Conservation (phyloP, 2,888 invertebrate genomes). For the Microplitis deprimator region DNA sequence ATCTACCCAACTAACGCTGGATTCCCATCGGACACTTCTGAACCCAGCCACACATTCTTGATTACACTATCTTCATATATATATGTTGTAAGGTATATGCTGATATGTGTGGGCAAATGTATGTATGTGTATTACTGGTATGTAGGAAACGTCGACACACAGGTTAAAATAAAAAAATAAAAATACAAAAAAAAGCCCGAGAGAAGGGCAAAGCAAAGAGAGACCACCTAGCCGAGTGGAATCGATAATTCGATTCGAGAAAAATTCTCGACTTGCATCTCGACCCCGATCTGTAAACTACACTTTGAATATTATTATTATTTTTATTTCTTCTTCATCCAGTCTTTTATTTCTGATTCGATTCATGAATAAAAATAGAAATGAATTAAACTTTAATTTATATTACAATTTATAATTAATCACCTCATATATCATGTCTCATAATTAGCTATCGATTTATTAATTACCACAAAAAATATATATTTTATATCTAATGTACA, state of each 20-base stretch:
- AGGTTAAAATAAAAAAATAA: neutral
- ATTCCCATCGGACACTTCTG: conserved; percentile 18
- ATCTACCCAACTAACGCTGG: conserved; percentile 13
- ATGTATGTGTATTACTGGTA: neutral
- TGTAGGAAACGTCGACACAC: neutral
- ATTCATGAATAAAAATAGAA: neutral
- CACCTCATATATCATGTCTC: no score
- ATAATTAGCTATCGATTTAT: no score
- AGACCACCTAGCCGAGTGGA: conserved; percentile 10
- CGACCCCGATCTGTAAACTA: conserved; percentile 35
- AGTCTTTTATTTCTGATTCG: neutral
- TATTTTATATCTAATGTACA: no score
- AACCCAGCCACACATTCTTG: conserved; percentile 6
- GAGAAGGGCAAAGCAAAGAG: neutral
- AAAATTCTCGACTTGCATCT: conserved; percentile 39
- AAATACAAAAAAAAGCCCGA: neutral
- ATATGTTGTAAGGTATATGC: neutral
- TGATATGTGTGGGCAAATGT: neutral
- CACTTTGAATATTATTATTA: conserved; percentile 26
- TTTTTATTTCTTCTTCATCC: neutral
- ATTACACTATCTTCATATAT: neutral
- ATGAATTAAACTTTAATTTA: no score
- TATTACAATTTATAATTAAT: no score
- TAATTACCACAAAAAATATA: no score
- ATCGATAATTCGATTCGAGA: conserved; percentile 40